These are phyloP conservation scores for Python bivittatus DNA, from an alignment of 2,113 vertebrate genomes.

Conservation along the genomic window DNA sequence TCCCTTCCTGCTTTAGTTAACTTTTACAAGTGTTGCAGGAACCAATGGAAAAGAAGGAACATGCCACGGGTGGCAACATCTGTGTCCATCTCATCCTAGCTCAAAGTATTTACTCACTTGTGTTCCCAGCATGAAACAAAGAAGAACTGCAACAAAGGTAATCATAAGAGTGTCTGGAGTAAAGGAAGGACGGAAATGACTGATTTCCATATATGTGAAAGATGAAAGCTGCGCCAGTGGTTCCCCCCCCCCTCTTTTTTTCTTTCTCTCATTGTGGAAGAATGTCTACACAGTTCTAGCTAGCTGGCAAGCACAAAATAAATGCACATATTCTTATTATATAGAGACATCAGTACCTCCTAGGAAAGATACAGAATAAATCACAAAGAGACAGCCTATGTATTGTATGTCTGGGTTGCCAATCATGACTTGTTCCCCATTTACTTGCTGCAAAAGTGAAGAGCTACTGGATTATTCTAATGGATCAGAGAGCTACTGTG, in stretches of 20 bases:
- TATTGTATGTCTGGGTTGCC: neutral
- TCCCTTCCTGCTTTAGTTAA: conserved; percentile 65
- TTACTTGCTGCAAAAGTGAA: conserved; percentile 16
- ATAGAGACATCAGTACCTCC: neutral
- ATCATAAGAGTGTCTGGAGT: conserved; percentile 50
- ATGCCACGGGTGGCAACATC: conserved; percentile 79
- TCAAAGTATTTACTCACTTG: conserved; percentile 72
- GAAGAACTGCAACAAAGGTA: conserved; percentile 52
- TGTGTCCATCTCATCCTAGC: conserved; percentile 69
- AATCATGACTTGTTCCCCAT: neutral
- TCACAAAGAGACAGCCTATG: neutral
- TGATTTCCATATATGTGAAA: conserved; percentile 33
- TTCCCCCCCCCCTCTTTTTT: too few species aligned
- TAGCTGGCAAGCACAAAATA: conserved; percentile 60
- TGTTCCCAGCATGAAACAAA: conserved; percentile 61
- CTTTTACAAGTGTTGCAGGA: conserved; percentile 69
- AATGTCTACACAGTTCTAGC: conserved; percentile 48
- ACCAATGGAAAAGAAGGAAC: conserved; percentile 71
- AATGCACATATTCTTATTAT: conserved; percentile 56
- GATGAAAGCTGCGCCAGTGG: conserved; percentile 54
- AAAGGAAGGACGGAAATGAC: conserved; percentile 45
- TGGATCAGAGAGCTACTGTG: neutral
- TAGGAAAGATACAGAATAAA: conserved; percentile 43
- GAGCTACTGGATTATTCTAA: neutral
- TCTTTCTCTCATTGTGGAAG: conserved; percentile 59